Evolutionary conservation across 1,140 invertebrate species (phyloP), one percentile per base, ranked within the genome.

Genomic region (Eufriesea mexicana): DNA sequence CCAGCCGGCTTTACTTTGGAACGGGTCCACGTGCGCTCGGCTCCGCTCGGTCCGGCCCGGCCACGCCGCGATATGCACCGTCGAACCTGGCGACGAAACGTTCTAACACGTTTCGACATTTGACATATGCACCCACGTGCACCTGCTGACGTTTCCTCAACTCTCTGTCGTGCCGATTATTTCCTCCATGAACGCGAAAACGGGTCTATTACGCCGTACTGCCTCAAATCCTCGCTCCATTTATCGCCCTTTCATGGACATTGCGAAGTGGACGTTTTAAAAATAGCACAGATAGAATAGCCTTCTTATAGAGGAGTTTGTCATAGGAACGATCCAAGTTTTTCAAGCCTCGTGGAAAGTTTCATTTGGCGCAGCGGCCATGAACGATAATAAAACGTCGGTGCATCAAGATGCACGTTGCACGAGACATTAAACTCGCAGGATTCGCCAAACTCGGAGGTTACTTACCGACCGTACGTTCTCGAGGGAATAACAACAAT

Each of bases 1-100:
- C 84, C 87, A 72, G 77, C 84, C 67, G 83, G 75, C 89, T 85
- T 91, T 89, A 87, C 89, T 91, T 92, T 91, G 91, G 90, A 92
- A 88, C 89, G n/a, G 73, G 49, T 91, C 91, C 90, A 91, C 86
- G 86, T 79, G 79, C 73, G 77, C 74, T 76, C 75, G 79, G 59
- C 66, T 78, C 77, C 67, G 66, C 76, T 87, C 83, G 86, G 67
- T 14, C 28, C 28, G 23, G 7, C 7, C 23, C 74, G 51, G 62
- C 45, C 76, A 55, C 73, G 35, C 61, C 67, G 54, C 84, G 91
- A 90, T 83, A 92, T 83, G 91, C 89, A 85, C 87, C 85, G 85
- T 89, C 91, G 87, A 89, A 87, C 77, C 73, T 83, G 66, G 78
- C 86, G 85, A 90, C 61, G 88, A 90, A 91, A 90, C 81, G 86